A percentile compares a stretch with the other conserved stretches of the same genome.
phyloP scores from a whole-genome alignment of 2,113 vertebrate species.

The Emydocephalus ijimae region DNA sequence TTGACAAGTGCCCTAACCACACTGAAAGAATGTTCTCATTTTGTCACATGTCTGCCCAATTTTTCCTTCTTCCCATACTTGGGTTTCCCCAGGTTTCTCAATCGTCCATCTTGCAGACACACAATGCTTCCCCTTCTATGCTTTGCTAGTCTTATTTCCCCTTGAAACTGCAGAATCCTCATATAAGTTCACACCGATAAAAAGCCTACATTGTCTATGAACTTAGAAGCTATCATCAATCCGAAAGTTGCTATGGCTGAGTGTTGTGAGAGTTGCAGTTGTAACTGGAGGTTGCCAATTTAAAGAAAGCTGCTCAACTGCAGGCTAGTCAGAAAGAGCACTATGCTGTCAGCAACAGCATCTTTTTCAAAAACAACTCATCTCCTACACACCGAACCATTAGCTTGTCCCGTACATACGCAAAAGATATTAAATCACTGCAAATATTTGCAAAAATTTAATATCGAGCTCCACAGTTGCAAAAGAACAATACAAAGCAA shows the following conservation, averaged over 20 bases:
- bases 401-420: not conserved
- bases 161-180: not conserved
- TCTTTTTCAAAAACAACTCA: not conserved
- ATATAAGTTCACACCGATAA: not conserved
- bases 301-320: not conserved
- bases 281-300: not conserved
- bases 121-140: not conserved
- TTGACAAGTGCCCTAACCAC: not conserved
- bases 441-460: not conserved
- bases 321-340: not conserved
- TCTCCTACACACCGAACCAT: not conserved
- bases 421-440: not conserved
- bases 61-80: not conserved
- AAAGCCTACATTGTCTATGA: not conserved
- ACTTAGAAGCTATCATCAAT: not conserved
- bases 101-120: not conserved
- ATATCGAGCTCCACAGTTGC: not conserved
- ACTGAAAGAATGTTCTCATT: not conserved
- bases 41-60: not conserved
- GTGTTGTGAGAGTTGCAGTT: not conserved
- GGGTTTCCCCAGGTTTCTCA: not conserved
- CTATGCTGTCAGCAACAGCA: not conserved
- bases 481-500: not conserved
- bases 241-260: not conserved
- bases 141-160: not conserved